Base-by-base conservation (phyloP, 2,797 vertebrate species). In the Tamandua tetradactyla region DNA sequence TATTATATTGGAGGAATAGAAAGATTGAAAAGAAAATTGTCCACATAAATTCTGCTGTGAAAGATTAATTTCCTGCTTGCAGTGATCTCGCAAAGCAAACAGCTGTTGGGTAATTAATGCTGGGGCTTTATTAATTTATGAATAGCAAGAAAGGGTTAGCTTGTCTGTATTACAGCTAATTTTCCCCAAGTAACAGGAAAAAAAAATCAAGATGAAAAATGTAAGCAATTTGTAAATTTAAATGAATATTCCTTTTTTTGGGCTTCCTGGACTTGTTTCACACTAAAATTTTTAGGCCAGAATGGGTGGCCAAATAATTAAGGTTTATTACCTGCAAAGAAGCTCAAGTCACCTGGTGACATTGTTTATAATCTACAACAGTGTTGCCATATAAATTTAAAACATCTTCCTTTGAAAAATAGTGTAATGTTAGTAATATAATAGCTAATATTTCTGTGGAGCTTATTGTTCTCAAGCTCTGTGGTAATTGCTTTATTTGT, bases 91-190 rank as follows among this genome's bases (percentile, higher is more conserved):
- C 79, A 89, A 78, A 97, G 37, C 71, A 83, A 96, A 72, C 78
- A 97, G 91, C 89, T 97, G 68, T 83, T 93, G 94, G 82, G 75
- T 97, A 97, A 97, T 97, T 98, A 97, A 94, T 89, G 22, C 91
- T 94, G 85, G 91, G 88, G 94, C 91, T 90, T 96, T 95, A 94
- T 93, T 96, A 94, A 97, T 97, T 97, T 96, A 95, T 97, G 84
- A 93, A 96, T 96, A 87, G 66, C 87, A 95, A 96, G 85, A 49
- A 96, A 96, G 32, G 57, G 80, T 94, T 93, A 92, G 78, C 86
- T 96, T 93, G 64, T 82, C 59, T 66, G 74, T 82, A 94, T 76
- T 96, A 78, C 83, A 95, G 94, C 80, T 96, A 74, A 89, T 80
- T 66, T 74, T 94, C 42, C 27, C 85, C 66, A 81, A 90, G 69